Percentiles rank a stretch among this genome's conserved stretches.
Conservation (phyloP, 2,113 vertebrate species). For the Eclectus roratus region DNA sequence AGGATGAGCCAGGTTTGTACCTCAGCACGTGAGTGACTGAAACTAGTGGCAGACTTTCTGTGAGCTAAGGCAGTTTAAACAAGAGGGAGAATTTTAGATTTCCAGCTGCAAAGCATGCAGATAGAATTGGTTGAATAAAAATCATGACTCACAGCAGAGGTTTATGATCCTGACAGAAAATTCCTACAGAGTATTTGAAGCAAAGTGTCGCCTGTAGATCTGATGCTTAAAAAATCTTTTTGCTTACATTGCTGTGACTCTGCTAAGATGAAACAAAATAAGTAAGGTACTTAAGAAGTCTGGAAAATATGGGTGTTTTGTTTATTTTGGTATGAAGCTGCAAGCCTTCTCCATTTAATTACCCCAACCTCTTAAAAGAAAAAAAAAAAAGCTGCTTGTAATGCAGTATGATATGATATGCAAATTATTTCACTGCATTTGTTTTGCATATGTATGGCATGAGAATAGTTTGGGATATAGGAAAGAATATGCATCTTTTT, state of each 20-base stretch:
- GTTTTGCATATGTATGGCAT: background rate
- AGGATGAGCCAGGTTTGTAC: background rate
- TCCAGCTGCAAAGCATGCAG: background rate
- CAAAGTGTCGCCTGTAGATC: background rate
- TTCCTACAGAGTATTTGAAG: background rate
- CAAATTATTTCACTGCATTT: background rate
- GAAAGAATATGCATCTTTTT: background rate
- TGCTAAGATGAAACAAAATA: background rate
- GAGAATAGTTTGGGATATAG: background rate
- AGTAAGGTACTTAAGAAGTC: background rate
- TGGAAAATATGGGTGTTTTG: background rate
- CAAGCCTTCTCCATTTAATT: background rate
- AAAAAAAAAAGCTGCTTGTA: background rate
- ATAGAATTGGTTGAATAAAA: background rate
- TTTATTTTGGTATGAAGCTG: background rate
- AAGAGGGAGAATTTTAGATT: background rate
- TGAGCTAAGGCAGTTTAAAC: background rate
- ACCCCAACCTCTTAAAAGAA: background rate
- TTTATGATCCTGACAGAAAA: background rate
- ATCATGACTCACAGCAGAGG: background rate
- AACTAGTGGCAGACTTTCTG: background rate
- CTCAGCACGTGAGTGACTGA: background rate
- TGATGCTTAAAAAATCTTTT: background rate
- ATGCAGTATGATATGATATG: background rate
- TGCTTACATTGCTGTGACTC: background rate